phyloP scores from a whole-genome alignment of 2,888 invertebrate species.

The Amblyjoppa proteus region DNA sequence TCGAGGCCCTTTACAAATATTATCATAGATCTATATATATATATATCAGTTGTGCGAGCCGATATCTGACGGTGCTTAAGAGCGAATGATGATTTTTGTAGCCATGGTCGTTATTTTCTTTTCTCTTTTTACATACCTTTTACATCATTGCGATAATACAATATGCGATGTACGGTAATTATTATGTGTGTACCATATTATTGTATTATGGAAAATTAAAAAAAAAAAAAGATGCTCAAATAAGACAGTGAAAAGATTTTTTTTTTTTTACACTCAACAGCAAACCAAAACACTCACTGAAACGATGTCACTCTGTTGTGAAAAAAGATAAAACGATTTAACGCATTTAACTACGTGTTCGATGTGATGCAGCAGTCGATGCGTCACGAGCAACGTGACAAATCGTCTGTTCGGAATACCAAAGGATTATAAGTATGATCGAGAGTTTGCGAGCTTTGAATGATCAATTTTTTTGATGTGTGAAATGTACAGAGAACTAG shows the following conservation, averaged over 20 bases:
- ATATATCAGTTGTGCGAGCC: background rate
- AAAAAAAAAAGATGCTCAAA: constrained; percentile 59
- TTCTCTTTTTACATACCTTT: constrained; percentile 79
- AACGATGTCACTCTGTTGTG: constrained; percentile 36
- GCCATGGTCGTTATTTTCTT: constrained; percentile 80
- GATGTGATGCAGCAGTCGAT: background rate
- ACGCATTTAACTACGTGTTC: constrained; percentile 20
- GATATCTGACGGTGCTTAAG: constrained; percentile 48
- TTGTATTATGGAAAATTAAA: constrained; percentile 32
- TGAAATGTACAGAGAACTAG: constrained; percentile 26
- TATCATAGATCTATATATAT: background rate
- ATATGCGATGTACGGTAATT: constrained; percentile 43
- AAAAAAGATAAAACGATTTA: constrained; percentile 19
- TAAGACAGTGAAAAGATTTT: constrained; percentile 41
- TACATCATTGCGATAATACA: constrained; percentile 65
- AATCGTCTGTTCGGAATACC: constrained; percentile 13
- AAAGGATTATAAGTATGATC: constrained; percentile 30
- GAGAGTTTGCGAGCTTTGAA: constrained; percentile 19
- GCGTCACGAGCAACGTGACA: constrained; percentile 1
- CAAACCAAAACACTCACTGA: constrained; percentile 70
- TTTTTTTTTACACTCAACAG: constrained; percentile 65
- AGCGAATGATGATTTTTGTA: constrained; percentile 83
- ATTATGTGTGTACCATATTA: constrained; percentile 45
- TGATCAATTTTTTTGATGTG: constrained; percentile 10
- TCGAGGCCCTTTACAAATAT: background rate